Percentiles rank a stretch among this genome's conserved stretches.
Conservation (phyloP, 2,888 invertebrate species). For the Anorthoa munda region DNA sequence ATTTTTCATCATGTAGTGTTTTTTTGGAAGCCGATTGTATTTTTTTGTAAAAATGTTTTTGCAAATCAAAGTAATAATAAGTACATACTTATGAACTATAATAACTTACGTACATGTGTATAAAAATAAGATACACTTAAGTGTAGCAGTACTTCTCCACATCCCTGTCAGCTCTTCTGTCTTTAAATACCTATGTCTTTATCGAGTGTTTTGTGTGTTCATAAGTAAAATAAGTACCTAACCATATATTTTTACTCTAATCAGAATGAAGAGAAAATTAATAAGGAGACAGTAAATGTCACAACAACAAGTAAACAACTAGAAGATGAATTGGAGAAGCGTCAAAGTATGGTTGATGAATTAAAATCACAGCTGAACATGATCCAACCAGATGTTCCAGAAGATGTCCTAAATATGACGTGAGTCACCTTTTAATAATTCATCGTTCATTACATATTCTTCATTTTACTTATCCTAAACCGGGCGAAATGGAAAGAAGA, state of each 20-base stretch:
- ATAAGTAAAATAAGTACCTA: not conserved
- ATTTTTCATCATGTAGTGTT: no score
- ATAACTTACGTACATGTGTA: no score
- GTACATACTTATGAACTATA: no score
- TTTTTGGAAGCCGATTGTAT: no score
- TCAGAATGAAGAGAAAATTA: conserved; percentile 78
- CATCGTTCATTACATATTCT: not conserved
- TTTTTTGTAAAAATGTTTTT: no score
- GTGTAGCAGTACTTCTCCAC: no score
- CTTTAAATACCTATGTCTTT: not conserved
- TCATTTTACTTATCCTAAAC: no score
- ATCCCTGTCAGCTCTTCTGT: not conserved
- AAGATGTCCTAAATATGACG: conserved; percentile 75
- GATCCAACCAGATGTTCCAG: conserved; percentile 72
- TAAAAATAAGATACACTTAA: no score
- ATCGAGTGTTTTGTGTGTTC: not conserved
- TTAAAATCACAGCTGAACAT: conserved; percentile 68
- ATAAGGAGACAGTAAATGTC: conserved; percentile 69
- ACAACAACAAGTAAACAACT: conserved; percentile 66
- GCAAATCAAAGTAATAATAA: no score
- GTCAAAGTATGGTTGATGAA: conserved; percentile 69
- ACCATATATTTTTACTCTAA: not conserved
- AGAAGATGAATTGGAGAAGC: conserved; percentile 67
- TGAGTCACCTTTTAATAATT: conserved; percentile 59
- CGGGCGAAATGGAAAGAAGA: no score